phyloP scores from a whole-genome alignment of 2,888 invertebrate species.

The Pterostichus niger region DNA sequence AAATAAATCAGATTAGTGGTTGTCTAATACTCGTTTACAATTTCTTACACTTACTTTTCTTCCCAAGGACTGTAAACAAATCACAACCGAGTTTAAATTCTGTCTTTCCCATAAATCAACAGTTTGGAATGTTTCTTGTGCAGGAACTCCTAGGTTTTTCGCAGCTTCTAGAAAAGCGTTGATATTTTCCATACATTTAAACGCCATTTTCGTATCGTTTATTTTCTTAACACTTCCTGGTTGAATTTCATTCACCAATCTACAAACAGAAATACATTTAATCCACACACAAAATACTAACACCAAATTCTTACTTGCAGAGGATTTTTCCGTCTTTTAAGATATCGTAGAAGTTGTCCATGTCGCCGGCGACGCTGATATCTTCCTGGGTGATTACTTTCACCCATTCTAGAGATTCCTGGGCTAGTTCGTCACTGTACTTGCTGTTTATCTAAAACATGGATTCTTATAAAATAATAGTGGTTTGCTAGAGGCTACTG shows the following conservation, averaged over 20 bases:
- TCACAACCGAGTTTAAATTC: constrained; percentile 97
- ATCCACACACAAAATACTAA: too few species aligned
- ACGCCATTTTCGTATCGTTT: constrained; percentile 92
- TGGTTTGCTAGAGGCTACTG: too few species aligned
- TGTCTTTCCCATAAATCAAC: constrained; percentile 98
- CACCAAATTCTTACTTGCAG: constrained; percentile 85
- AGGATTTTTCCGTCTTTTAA: constrained; percentile 94
- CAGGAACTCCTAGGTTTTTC: constrained; percentile 92
- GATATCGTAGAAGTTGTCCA: constrained; percentile 95
- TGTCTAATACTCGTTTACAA: too few species aligned
- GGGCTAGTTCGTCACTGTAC: constrained; percentile 96
- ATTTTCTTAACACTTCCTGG: constrained; percentile 94
- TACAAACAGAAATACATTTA: constrained; percentile 74
- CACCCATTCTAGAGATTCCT: constrained; percentile 96
- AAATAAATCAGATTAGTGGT: constrained; percentile 69
- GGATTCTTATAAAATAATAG: too few species aligned
- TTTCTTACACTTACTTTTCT: constrained; percentile 85
- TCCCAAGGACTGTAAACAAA: constrained; percentile 95
- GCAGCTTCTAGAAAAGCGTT: constrained; percentile 94
- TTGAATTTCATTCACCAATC: constrained; percentile 91
- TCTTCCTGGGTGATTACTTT: constrained; percentile 91
- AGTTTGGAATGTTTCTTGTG: constrained; percentile 97
- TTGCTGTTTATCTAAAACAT: constrained; percentile 94
- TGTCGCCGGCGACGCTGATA: constrained; percentile 91
- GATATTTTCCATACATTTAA: constrained; percentile 99